These are phyloP conservation scores for Catostomus latipinnis DNA, from an alignment of 2,797 vertebrate genomes.

Conservation along the genomic window DNA sequence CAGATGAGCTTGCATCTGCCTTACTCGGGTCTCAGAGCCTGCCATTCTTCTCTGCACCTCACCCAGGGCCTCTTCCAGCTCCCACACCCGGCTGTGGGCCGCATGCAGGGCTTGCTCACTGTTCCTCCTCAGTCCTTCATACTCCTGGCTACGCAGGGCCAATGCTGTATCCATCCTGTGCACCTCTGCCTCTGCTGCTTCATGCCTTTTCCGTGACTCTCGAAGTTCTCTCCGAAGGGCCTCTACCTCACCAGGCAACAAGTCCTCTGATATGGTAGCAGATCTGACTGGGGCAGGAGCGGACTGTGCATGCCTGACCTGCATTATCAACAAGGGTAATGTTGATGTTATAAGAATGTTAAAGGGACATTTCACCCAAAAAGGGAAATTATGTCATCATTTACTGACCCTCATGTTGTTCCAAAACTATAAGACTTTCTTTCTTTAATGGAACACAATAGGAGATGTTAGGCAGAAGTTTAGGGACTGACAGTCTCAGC, in stretches of 20 bases:
- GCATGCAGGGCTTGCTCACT: conserved; percentile 77
- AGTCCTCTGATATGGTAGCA: conserved; percentile 24
- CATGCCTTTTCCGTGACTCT: conserved; percentile 69
- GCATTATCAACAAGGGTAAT: not conserved
- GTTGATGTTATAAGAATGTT: not conserved
- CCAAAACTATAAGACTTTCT: too few species aligned
- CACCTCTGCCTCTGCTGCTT: conserved; percentile 76
- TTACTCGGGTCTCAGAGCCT: conserved; percentile 85
- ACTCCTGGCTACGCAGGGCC: conserved; percentile 75
- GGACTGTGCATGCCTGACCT: conserved; percentile 33
- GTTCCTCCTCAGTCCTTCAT: conserved; percentile 71
- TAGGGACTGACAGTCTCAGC: too few species aligned
- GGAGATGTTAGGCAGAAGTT: too few species aligned
- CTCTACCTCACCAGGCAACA: conserved; percentile 71
- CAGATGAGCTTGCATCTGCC: conserved; percentile 87
- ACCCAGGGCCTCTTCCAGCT: conserved; percentile 83
- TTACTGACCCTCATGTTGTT: too few species aligned
- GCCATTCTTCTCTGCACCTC: conserved; percentile 88
- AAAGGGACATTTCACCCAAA: too few species aligned
- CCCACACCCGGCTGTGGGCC: conserved; percentile 79
- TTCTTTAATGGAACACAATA: too few species aligned
- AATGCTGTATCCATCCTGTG: conserved; percentile 77
- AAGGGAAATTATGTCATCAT: too few species aligned
- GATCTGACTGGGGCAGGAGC: conserved; percentile 31
- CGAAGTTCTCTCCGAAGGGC: conserved; percentile 78